phyloP scores from a whole-genome alignment of 1,140 invertebrate species.

The Plodia interpunctella region DNA sequence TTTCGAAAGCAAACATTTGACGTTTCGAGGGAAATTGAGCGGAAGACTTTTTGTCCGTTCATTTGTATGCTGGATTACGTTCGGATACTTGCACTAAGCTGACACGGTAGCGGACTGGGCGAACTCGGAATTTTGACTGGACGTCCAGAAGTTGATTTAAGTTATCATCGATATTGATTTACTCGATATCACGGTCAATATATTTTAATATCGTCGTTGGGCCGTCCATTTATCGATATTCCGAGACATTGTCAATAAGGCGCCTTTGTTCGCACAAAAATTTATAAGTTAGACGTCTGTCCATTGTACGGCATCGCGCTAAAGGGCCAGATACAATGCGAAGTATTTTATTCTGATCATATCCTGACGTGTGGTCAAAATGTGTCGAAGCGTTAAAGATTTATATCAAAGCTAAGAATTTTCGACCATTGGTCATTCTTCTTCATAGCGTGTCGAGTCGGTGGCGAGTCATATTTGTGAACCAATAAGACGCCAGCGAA shows the following conservation, averaged over 20 bases:
- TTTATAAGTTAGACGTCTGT: constrained; percentile 70
- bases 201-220: constrained; percentile 64
- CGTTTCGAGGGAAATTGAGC: constrained; percentile 65
- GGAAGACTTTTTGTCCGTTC: constrained; percentile 47
- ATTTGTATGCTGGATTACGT: constrained; percentile 22
- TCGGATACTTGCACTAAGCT: constrained; percentile 22
- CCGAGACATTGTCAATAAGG: constrained; percentile 65
- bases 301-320: constrained; percentile 50
- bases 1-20: constrained; percentile 69
- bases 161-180: constrained; percentile 63
- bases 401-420: constrained; percentile 45
- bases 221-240: constrained; percentile 57
- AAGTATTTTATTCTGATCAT: constrained; percentile 66
- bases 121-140: constrained; percentile 31
- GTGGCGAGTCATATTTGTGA: too few relatives aligned
- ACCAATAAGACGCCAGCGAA: too few relatives aligned
- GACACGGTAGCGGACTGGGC: constrained; percentile 39
- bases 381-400: constrained; percentile 70
- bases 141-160: constrained; percentile 50
- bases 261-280: constrained; percentile 73
- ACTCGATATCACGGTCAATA: constrained; percentile 58
- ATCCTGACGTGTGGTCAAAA: constrained; percentile 70
- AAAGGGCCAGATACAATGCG: constrained; percentile 55
- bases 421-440: constrained; percentile 25
- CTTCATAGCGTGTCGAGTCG: too few relatives aligned